These are phyloP conservation scores for Motacilla alba DNA, from an alignment of 2,113 vertebrate genomes.

Conservation along the genomic window DNA sequence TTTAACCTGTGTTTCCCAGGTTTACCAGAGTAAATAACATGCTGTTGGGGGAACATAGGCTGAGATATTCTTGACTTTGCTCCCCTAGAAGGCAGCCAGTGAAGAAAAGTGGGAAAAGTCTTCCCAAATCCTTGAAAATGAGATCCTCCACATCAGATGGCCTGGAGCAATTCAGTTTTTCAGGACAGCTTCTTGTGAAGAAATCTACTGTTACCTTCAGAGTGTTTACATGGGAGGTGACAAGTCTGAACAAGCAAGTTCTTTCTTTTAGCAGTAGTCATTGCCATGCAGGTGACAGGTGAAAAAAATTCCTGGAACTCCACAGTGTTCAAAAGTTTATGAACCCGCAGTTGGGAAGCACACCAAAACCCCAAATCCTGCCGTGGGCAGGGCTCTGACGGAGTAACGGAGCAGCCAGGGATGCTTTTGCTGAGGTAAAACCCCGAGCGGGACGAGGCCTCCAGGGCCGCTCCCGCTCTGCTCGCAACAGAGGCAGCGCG, in stretches of 20 bases:
- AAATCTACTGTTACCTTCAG: not conserved
- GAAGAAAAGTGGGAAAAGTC: not conserved
- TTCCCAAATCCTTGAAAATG: slow-evolving; percentile 39
- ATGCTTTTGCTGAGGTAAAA: not conserved
- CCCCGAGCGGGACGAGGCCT: not conserved
- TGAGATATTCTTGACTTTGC: not conserved
- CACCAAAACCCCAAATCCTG: not conserved
- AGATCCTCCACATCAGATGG: not conserved
- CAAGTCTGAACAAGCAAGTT: slow-evolving; percentile 18
- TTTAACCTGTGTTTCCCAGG: not conserved
- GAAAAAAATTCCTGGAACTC: slow-evolving; percentile 8
- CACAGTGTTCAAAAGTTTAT: not conserved
- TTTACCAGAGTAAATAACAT: not conserved
- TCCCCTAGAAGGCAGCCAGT: not conserved
- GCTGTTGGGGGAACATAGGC: not conserved
- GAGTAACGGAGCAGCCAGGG: not conserved
- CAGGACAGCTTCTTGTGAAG: not conserved
- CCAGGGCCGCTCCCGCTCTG: not conserved
- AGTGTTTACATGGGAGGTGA: not conserved
- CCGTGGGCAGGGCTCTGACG: not conserved
- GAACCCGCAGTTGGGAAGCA: not conserved
- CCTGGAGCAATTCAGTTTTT: not conserved
- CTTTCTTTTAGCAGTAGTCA: not conserved
- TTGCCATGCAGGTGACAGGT: not conserved
- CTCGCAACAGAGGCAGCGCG: not conserved